Conservation (phyloP, 2,888 invertebrate genomes). For the Cordilura impudica region DNA sequence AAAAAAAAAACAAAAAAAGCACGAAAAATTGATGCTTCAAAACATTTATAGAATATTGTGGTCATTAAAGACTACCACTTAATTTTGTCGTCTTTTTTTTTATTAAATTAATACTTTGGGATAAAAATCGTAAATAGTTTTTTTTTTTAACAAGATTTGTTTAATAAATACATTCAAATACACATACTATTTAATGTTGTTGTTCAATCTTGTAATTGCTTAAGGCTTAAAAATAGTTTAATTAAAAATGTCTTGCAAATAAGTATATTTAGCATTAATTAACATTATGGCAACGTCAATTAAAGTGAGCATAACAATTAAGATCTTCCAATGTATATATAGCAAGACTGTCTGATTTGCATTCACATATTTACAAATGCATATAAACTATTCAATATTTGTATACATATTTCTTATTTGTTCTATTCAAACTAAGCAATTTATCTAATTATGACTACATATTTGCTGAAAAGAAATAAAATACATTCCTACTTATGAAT, state of each 20-base stretch:
- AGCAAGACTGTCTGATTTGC: too few species aligned
- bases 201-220: slow-evolving; percentile 8
- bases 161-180: background rate
- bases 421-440: too few species aligned
- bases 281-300: too few species aligned
- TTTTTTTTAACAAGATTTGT: slow-evolving; percentile 17
- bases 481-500: too few species aligned
- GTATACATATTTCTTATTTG: too few species aligned
- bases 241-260: slow-evolving; percentile 26
- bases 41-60: slow-evolving; percentile 25
- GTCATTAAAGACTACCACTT: slow-evolving; percentile 46
- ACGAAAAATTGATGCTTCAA: slow-evolving; percentile 1
- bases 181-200: background rate
- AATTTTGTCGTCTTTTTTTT: slow-evolving; percentile 1
- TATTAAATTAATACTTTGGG: slow-evolving; percentile 10
- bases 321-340: too few species aligned
- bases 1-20: background rate
- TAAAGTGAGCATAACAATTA: too few species aligned
- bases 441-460: too few species aligned
- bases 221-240: background rate
- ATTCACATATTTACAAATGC: too few species aligned
- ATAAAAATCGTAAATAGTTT: slow-evolving; percentile 39
- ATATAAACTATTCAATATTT: too few species aligned
- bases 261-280: too few species aligned
- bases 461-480: too few species aligned